Conservation (phyloP, 2,888 invertebrate genomes). For the Toxonevra muliebris region DNA sequence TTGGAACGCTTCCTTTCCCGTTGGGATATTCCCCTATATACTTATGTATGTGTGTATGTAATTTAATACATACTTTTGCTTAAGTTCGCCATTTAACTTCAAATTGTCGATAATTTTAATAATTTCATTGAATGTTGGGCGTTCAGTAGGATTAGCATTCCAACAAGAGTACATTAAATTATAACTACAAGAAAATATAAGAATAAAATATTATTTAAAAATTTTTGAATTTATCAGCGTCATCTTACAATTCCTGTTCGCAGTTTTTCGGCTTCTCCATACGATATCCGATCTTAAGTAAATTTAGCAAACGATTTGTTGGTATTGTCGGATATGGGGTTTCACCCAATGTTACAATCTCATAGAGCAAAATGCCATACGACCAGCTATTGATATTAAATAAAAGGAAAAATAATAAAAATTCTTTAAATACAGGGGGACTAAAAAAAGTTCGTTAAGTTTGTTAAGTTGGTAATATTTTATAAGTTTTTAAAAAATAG, state of each 20-base stretch:
- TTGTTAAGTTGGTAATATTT: no score
- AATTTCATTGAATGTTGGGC: constrained; percentile 78
- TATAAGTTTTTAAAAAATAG: no score
- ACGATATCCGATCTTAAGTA: constrained; percentile 79
- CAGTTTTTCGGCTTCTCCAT: constrained; percentile 84
- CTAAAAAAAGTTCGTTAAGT: no score
- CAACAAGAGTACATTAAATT: constrained; percentile 81
- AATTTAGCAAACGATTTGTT: constrained; percentile 72
- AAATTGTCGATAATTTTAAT: constrained; percentile 60
- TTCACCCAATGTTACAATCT: constrained; percentile 84
- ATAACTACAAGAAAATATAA: constrained; percentile 68
- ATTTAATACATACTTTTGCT: constrained; percentile 7
- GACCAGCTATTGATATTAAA: constrained; percentile 75
- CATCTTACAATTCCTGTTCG: constrained; percentile 75
- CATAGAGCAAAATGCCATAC: constrained; percentile 87
- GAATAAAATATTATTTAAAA: constrained; percentile 12
- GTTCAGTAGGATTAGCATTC: constrained; percentile 72
- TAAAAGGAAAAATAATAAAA: background rate
- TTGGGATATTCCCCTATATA: no score
- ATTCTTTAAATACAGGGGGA: background rate
- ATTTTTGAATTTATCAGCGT: background rate
- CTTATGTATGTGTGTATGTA: background rate
- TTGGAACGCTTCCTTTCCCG: no score
- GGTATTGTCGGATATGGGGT: constrained; percentile 82
- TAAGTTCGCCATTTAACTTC: constrained; percentile 32